Base-by-base conservation (phyloP, 2,113 vertebrate genomes). In the Grammatotria lemairii region DNA sequence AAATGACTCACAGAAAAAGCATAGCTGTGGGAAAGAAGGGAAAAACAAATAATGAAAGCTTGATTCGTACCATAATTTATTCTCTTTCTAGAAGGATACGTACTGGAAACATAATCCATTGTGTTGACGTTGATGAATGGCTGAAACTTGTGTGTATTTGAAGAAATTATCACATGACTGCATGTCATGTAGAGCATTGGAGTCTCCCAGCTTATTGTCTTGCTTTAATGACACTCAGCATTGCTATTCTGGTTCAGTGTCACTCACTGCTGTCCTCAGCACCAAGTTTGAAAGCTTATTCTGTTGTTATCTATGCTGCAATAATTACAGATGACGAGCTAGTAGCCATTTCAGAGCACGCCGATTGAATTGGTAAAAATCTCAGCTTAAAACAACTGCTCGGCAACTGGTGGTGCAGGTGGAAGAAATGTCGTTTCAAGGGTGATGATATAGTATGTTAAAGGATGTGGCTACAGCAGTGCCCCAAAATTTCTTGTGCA, bases 1-100 rank as follows among this genome's bases (percentile, higher is more conserved):
- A 84, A 88, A 94, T 91, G 87, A 90, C 93, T 92, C 87, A 87
- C 45, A 78, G 75, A 82, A 81, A 79, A 47, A 89, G 88, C 83
- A 81, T 58, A 58, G 68, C 82, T 42, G 68, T 14, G 23, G 21
- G 38, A 6, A 40, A 82, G 80, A 68, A 68, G 63, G 11, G 33
- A 38, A 83, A 81, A 79, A 63, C 82, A 47, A 57, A 84, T 91
- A 81, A 91, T 82, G 70, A 82, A 26, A 31, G 54, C 7, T 40
- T 92, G 86, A 92, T 90, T 91, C 49, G 84, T 91, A 55, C 53
- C 26, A 57, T 85, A 80, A 85, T 93, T 86, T 84, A 45, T 60
- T n/a, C 11, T 14, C 55, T 63, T 86, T 81, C 19, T 16, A 84
- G 38, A 33, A 73, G 31, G 26, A 51, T 40, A 19, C 7, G 9